phyloP scores from a whole-genome alignment of 2,113 vertebrate species.

The Myrmecobius fasciatus region DNA sequence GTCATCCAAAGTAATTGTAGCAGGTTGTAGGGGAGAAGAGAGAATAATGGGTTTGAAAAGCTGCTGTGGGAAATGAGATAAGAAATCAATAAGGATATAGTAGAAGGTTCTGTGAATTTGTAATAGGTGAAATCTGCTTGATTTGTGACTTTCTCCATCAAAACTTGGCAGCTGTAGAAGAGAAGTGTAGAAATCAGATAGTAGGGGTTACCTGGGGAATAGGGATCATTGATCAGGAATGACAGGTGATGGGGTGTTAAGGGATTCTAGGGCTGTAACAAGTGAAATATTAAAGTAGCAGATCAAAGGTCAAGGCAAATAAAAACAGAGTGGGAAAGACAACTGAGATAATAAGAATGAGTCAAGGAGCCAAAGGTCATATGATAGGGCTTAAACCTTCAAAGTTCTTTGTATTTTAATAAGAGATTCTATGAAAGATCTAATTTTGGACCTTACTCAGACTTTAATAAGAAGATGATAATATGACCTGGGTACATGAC shows the following conservation, averaged over 20 bases:
- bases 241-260: neutral
- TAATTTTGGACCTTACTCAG: neutral
- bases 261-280: neutral
- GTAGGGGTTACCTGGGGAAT: neutral
- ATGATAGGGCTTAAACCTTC: neutral
- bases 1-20: neutral
- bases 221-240: neutral
- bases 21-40: neutral
- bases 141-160: conserved; percentile 2
- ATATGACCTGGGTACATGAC: neutral
- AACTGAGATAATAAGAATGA: neutral
- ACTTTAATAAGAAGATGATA: neutral
- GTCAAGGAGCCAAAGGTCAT: neutral
- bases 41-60: neutral
- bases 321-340: neutral
- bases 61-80: neutral
- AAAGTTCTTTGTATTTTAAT: neutral
- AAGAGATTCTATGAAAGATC: neutral
- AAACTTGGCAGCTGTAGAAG: neutral
- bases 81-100: neutral
- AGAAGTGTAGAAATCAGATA: neutral
- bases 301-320: neutral
- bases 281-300: neutral
- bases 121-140: neutral
- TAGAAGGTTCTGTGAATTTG: neutral